phyloP scores from a whole-genome alignment of 92 coral and sea anemone genomes.

The Zoanthus sociatus region DNA sequence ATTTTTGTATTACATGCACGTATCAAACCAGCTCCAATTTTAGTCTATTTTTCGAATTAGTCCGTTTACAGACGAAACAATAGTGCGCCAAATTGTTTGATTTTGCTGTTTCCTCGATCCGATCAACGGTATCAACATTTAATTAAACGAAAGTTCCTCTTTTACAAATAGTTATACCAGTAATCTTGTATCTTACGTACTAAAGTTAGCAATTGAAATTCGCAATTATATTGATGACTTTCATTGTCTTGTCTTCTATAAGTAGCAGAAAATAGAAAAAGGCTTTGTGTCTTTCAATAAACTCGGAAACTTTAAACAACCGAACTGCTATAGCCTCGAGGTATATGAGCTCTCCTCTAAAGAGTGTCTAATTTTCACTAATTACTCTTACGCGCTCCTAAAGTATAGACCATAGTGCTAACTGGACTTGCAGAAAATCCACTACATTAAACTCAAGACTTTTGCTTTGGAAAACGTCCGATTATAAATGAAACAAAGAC shows the following conservation, averaged over 20 bases:
- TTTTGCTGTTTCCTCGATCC: conserved; percentile 59
- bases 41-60: conserved; percentile 62
- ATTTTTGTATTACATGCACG: conserved; percentile 1
- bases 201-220: conserved; percentile 33
- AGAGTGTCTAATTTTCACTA: conserved; percentile 45
- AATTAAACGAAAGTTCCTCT: conserved; percentile 49
- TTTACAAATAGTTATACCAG: conserved; percentile 30
- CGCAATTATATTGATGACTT: conserved; percentile 28
- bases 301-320: conserved; percentile 55
- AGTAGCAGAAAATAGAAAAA: conserved; percentile 33
- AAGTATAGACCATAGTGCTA: conserved; percentile 18
- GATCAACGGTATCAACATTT: conserved; percentile 46
- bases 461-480: conserved; percentile 14
- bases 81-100: conserved; percentile 65
- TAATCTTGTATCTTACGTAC: conserved; percentile 35
- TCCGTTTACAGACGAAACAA: conserved; percentile 65
- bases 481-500: conserved; percentile 31
- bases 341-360: conserved; percentile 22
- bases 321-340: conserved; percentile 37
- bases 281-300: conserved; percentile 37
- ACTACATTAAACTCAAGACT: conserved; percentile 15
- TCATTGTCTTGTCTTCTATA: conserved; percentile 11
- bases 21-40: conserved; percentile 24
- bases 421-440: conserved; percentile 16
- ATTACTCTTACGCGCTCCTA: conserved; percentile 34